phyloP scores from a whole-genome alignment of 2,888 invertebrate genomes.

The Zeuzera pyrina region DNA sequence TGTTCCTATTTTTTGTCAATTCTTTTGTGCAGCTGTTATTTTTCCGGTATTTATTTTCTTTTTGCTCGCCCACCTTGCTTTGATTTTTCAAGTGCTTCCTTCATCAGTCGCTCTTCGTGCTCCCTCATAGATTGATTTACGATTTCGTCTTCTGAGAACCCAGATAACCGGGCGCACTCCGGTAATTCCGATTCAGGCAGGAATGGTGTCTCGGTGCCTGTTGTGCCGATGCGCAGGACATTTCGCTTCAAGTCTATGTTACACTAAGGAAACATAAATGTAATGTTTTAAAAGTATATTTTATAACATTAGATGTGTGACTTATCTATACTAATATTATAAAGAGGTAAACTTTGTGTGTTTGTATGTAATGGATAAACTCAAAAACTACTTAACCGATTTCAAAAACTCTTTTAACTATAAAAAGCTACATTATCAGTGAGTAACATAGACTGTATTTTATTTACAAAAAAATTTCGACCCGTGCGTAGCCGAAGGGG shows the following conservation, averaged over 20 bases:
- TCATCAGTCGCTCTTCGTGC: constrained; percentile 79
- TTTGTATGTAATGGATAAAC: too few species aligned
- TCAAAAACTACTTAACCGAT: too few species aligned
- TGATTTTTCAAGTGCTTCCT: constrained; percentile 81
- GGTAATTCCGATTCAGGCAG: constrained; percentile 78
- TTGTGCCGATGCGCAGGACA: constrained; percentile 92
- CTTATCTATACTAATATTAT: too few species aligned
- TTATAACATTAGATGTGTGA: too few species aligned
- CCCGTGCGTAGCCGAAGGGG: too few species aligned
- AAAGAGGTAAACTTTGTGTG: too few species aligned
- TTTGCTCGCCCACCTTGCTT: constrained; percentile 63
- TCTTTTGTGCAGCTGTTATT: too few species aligned
- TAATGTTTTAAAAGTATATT: constrained; percentile 1
- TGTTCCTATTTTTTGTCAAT: constrained; percentile 29
- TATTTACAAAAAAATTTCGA: too few species aligned
- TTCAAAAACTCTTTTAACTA: too few species aligned
- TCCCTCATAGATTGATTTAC: constrained; percentile 59
- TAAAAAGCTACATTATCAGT: too few species aligned
- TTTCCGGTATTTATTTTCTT: constrained; percentile 40
- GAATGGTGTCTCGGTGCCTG: constrained; percentile 92
- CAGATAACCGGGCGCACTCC: constrained; percentile 86
- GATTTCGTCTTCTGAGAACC: constrained; percentile 76
- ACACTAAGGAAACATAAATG: constrained; percentile 71
- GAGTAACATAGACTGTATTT: too few species aligned
- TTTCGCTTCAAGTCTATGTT: constrained; percentile 93